Evolutionary conservation across 37 sponge, comb jelly and placozoan species (phyloP).

Genomic region (Halichondria panicea): DNA sequence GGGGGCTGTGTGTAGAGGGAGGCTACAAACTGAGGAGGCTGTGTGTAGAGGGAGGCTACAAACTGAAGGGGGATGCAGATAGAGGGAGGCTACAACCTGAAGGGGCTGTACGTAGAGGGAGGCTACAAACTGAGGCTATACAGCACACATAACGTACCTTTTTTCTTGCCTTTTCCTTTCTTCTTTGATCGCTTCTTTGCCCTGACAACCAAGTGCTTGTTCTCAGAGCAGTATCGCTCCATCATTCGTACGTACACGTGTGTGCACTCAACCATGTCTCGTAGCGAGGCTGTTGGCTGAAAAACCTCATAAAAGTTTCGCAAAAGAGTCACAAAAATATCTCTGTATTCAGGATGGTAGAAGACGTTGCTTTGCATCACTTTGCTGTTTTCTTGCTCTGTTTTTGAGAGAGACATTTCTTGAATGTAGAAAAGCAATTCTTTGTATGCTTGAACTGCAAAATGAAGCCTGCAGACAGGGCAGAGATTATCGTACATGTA

Average conservation of each 20-base stretch:
- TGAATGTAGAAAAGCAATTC: conserved; percentile 81
- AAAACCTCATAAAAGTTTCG: conserved; percentile 65
- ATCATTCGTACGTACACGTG: conserved; percentile 82
- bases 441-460: conserved; percentile 78
- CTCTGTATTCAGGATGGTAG: conserved; percentile 93
- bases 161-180: conserved; percentile 8
- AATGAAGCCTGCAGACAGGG: conserved; percentile 71
- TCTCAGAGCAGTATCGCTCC: conserved; percentile 53
- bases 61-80: not conserved
- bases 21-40: not conserved
- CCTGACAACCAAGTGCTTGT: conserved; percentile 60
- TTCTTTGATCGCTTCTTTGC: conserved; percentile 43
- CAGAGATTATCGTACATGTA: not conserved
- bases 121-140: no score
- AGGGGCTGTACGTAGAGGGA: not conserved
- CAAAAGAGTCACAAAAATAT: conserved; percentile 79
- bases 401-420: conserved; percentile 52
- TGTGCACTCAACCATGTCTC: conserved; percentile 68
- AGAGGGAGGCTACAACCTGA: not conserved
- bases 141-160: no score
- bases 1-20: no score
- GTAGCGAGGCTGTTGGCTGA: conserved; percentile 50
- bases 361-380: conserved; percentile 88
- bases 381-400: conserved; percentile 70
- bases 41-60: not conserved